A percentile compares a stretch with the other conserved stretches of the same genome.
Conservation (phyloP, 2,113 vertebrate genomes). For the Sebastes schlegelii region DNA sequence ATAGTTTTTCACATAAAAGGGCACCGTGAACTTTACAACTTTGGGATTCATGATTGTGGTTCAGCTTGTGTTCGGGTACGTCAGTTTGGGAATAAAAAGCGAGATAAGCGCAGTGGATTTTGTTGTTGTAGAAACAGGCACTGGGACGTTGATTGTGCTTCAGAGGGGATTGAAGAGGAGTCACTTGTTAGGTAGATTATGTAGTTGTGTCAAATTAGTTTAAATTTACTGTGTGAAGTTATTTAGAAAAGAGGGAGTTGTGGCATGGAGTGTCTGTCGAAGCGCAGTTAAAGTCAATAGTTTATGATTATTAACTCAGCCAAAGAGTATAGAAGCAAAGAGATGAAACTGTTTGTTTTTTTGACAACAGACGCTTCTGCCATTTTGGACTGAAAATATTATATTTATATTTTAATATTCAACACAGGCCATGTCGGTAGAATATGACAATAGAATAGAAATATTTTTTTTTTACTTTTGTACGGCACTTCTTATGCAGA, state of each 20-base stretch:
- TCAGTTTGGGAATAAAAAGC: neutral
- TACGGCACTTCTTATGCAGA: too few relatives aligned
- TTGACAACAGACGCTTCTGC: too few relatives aligned
- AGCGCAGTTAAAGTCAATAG: neutral
- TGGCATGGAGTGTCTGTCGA: neutral
- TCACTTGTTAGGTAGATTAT: neutral
- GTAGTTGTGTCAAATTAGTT: neutral
- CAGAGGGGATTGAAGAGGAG: conserved; percentile 1
- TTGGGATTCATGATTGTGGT: conserved; percentile 48
- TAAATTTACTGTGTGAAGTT: neutral
- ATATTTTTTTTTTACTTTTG: too few relatives aligned
- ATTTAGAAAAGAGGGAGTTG: neutral
- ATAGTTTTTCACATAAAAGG: conserved; percentile 14
- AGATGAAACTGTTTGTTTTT: too few relatives aligned
- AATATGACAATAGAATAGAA: too few relatives aligned
- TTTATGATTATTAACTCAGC: neutral
- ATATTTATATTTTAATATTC: too few relatives aligned
- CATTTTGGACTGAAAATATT: too few relatives aligned
- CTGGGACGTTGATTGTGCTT: conserved; percentile 72
- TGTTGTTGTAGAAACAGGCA: conserved; percentile 62
- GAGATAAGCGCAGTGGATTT: conserved; percentile 8
- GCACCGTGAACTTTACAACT: conserved; percentile 41
- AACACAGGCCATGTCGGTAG: too few relatives aligned
- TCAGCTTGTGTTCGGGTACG: conserved; percentile 30
- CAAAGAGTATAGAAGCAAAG: too few relatives aligned